Percentiles rank a stretch among this genome's conserved stretches.
Evolutionary conservation across 2,113 vertebrate species (phyloP).

Genomic region (Otocyon megalotis): DNA sequence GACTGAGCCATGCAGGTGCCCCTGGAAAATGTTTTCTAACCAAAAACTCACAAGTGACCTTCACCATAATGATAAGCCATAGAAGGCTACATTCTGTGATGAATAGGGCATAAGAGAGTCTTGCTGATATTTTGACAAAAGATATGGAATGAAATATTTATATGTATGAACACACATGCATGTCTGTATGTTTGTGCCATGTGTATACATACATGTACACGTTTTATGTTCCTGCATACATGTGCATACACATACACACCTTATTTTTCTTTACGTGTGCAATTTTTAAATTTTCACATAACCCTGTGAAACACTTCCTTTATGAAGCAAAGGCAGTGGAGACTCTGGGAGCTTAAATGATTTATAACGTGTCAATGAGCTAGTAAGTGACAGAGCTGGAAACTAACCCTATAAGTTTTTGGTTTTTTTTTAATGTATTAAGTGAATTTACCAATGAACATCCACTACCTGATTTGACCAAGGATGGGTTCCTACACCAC

Average conservation of each 20-base stretch:
- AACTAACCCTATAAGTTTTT: background rate
- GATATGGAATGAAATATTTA: background rate
- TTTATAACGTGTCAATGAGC: background rate
- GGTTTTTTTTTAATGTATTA: background rate
- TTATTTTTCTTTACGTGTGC: background rate
- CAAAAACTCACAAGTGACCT: background rate
- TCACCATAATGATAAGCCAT: rapidly evolving
- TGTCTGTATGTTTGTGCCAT: background rate
- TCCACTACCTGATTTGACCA: background rate
- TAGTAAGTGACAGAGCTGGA: background rate
- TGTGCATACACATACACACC: background rate
- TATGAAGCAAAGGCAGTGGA: no score
- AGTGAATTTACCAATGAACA: rapidly evolving
- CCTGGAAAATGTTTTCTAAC: background rate
- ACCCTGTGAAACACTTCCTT: background rate
- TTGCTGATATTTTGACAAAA: background rate
- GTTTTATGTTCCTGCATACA: background rate
- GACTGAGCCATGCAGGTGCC: background rate
- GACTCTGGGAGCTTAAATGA: background rate
- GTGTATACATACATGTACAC: background rate
- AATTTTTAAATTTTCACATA: background rate
- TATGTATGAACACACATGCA: background rate
- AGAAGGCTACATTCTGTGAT: background rate
- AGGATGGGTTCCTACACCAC: background rate
- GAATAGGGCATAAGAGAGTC: background rate